Evolutionary conservation across 1,140 invertebrate genomes (phyloP).

Genomic region (Drosophila jambulina): DNA sequence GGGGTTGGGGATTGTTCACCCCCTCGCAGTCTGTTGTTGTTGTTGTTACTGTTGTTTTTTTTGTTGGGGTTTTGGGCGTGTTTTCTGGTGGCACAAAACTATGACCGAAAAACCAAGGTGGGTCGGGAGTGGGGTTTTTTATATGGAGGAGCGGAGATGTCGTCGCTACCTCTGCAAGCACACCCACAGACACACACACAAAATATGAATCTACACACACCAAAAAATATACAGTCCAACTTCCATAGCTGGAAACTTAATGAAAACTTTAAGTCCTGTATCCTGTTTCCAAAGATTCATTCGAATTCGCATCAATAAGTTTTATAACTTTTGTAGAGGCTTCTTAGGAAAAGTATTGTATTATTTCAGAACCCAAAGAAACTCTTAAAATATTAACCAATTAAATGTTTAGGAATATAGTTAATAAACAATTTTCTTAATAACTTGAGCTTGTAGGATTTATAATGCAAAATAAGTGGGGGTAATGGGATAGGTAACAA

Average conservation of each 20-base stretch:
- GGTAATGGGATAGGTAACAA: background rate
- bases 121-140: background rate
- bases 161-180: slow-evolving; percentile 30
- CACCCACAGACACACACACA: background rate
- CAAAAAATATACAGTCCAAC: slow-evolving; percentile 29
- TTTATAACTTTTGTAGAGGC: background rate
- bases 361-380: background rate
- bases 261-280: slow-evolving; percentile 4
- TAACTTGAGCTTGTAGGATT: background rate
- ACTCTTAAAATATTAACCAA: background rate
- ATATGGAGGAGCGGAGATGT: slow-evolving; percentile 32
- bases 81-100: slow-evolving; percentile 49
- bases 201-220: slow-evolving; percentile 16
- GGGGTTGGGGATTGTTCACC: slow-evolving; percentile 20
- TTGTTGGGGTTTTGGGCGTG: slow-evolving; percentile 38
- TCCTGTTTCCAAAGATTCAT: background rate
- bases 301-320: slow-evolving; percentile 14
- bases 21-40: slow-evolving; percentile 14
- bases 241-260: slow-evolving; percentile 11
- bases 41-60: slow-evolving; percentile 26
- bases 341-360: background rate
- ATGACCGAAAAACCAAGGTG: slow-evolving; percentile 24
- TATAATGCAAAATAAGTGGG: background rate
- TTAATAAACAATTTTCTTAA: background rate
- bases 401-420: background rate